A percentile compares a stretch with the other conserved stretches of the same genome.
Evolutionary conservation across 2,797 vertebrate genomes (phyloP).

Genomic region (Cygnus olor): DNA sequence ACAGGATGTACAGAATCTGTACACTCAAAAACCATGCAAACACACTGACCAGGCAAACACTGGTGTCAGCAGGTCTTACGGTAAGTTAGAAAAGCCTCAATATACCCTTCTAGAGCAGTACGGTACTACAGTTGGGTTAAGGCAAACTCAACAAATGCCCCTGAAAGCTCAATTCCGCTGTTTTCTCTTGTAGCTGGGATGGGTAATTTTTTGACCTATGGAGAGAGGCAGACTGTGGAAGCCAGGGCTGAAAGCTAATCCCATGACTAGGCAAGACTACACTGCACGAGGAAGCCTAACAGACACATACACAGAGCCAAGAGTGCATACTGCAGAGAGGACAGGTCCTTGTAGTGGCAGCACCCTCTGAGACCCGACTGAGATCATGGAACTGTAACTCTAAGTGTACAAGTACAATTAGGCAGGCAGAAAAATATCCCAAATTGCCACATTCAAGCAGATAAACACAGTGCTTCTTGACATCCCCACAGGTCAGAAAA

Average conservation of each 20-base stretch:
- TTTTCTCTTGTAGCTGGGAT: background rate
- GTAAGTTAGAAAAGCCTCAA: background rate
- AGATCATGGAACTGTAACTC: background rate
- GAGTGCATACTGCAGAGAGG: background rate
- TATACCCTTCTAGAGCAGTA: background rate
- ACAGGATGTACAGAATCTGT: background rate
- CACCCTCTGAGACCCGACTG: background rate
- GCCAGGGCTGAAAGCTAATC: background rate
- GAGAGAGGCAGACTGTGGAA: background rate
- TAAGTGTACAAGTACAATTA: background rate
- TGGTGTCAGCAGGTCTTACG: background rate
- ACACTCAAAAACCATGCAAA: background rate
- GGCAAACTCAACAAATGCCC: background rate
- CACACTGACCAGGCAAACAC: background rate
- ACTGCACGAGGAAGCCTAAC: background rate
- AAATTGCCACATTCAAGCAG: background rate
- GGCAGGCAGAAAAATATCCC: background rate
- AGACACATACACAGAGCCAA: background rate
- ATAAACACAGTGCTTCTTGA: background rate
- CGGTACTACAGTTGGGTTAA: background rate
- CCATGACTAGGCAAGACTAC: background rate
- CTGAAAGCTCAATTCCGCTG: background rate
- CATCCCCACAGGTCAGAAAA: background rate
- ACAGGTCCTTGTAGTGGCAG: background rate
- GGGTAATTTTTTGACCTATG: background rate